Evolutionary conservation across 2,113 vertebrate species (phyloP).

Genomic region (Burhinus bistriatus): DNA sequence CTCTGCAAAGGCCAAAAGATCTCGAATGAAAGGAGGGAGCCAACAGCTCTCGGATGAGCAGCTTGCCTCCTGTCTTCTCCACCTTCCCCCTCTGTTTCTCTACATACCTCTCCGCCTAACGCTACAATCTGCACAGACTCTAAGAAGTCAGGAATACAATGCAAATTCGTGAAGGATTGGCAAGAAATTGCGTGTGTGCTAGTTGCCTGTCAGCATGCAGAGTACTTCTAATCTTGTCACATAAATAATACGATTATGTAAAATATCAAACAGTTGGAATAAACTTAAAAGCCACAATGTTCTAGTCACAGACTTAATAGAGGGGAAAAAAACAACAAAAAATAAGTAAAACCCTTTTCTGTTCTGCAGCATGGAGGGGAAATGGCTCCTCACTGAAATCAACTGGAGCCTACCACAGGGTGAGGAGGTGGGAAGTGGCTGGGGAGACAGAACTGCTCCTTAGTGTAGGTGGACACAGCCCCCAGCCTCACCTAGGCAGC

Average conservation of each 20-base stretch:
- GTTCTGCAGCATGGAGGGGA: neutral
- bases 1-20: neutral
- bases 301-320: slow-evolving; percentile 56
- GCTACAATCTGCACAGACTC: slow-evolving; percentile 12
- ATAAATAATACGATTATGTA: slow-evolving; percentile 69
- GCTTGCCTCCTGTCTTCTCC: neutral
- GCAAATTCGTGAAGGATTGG: slow-evolving; percentile 44
- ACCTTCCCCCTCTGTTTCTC: neutral
- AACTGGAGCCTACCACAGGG: neutral
- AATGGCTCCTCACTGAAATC: neutral
- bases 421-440: neutral
- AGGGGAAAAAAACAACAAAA: neutral
- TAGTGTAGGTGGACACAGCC: neutral
- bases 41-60: neutral
- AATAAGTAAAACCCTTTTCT: neutral
- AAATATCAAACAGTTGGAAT: slow-evolving; percentile 69
- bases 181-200: slow-evolving; percentile 34
- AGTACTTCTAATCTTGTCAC: slow-evolving; percentile 68
- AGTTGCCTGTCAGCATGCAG: slow-evolving; percentile 57
- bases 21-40: neutral
- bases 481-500: neutral
- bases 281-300: slow-evolving; percentile 63
- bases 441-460: neutral
- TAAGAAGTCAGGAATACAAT: slow-evolving; percentile 45
- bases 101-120: neutral